Percentiles rank a stretch among this genome's conserved stretches.
phyloP scores from a whole-genome alignment of 2,113 vertebrate species.

The Cryptotis parvus region DNA sequence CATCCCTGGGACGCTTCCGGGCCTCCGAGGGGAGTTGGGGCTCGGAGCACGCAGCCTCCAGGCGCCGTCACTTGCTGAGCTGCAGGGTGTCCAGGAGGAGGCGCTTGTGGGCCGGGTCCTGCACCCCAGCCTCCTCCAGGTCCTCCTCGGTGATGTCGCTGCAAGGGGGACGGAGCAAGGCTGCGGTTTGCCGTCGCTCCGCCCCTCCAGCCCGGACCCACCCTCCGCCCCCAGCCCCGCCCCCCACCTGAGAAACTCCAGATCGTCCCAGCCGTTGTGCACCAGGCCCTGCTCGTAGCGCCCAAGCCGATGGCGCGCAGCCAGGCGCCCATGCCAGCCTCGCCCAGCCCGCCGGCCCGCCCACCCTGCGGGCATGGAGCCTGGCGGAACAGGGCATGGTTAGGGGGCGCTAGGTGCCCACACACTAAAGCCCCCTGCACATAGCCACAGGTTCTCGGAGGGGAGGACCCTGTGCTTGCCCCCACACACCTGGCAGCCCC shows the following conservation, averaged over 20 bases:
- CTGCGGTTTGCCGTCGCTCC: background rate
- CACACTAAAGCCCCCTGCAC: background rate
- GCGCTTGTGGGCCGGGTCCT: slow-evolving; percentile 93
- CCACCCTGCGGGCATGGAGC: slow-evolving; percentile 87
- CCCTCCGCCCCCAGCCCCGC: background rate
- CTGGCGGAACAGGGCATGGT: slow-evolving; percentile 72
- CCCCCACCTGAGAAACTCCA: slow-evolving; percentile 96
- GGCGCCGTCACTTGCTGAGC: slow-evolving; percentile 86
- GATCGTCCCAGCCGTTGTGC: slow-evolving; percentile 98
- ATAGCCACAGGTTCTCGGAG: slow-evolving; percentile 13
- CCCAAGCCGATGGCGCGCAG: slow-evolving; percentile 93
- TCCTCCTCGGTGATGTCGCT: slow-evolving; percentile 98
- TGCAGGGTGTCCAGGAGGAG: slow-evolving; percentile 94
- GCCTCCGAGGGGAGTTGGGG: background rate
- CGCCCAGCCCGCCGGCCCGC: slow-evolving; percentile 86
- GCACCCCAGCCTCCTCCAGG: slow-evolving; percentile 95
- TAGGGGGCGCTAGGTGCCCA: background rate
- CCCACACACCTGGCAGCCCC: too few relatives aligned
- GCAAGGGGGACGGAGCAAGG: slow-evolving; percentile 43
- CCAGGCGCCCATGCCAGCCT: slow-evolving; percentile 95
- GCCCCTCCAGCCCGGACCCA: background rate
- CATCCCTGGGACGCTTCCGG: background rate
- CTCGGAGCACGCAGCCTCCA: background rate
- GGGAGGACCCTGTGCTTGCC: background rate
- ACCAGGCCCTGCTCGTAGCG: slow-evolving; percentile 94